A percentile compares a stretch with the other conserved stretches of the same genome.
Conservation (phyloP, 1,140 invertebrate genomes). For the Asbolus verrucosus region DNA sequence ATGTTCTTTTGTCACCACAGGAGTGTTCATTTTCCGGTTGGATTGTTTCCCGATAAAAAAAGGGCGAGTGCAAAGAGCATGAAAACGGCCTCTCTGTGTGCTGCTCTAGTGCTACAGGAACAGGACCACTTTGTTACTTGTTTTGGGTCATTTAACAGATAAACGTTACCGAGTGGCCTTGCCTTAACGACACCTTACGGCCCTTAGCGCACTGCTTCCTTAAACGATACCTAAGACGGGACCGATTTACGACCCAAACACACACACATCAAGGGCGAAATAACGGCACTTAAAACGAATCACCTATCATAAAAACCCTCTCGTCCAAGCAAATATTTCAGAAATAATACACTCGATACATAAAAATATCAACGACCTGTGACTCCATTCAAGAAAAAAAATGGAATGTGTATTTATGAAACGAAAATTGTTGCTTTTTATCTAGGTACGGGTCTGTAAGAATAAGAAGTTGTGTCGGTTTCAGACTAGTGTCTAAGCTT, state of each 20-base stretch:
- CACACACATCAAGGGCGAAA: conserved; percentile 27
- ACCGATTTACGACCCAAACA: conserved; percentile 39
- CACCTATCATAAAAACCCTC: not conserved
- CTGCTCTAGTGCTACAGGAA: conserved; percentile 32
- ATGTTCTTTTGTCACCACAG: conserved; percentile 65
- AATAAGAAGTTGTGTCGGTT: conserved; percentile 31
- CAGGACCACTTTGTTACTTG: conserved; percentile 62
- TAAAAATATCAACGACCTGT: not conserved
- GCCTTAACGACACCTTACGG: conserved; percentile 63
- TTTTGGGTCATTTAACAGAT: conserved; percentile 64
- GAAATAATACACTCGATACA: not conserved
- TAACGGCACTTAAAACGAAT: conserved; percentile 5
- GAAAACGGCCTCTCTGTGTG: conserved; percentile 55
- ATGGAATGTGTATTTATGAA: not conserved
- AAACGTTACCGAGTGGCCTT: conserved; percentile 62
- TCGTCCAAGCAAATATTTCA: not conserved
- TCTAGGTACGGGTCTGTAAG: not conserved
- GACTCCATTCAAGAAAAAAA: not conserved
- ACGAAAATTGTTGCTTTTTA: not conserved
- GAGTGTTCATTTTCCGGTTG: conserved; percentile 65
- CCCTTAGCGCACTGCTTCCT: conserved; percentile 57
- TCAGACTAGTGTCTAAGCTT: conserved; percentile 27
- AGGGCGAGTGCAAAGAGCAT: conserved; percentile 56
- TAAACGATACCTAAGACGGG: conserved; percentile 59
- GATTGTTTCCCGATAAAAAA: conserved; percentile 63